These are phyloP conservation scores for Agonopterix arenella DNA, from an alignment of 2,888 invertebrate genomes.

Conservation along the genomic window DNA sequence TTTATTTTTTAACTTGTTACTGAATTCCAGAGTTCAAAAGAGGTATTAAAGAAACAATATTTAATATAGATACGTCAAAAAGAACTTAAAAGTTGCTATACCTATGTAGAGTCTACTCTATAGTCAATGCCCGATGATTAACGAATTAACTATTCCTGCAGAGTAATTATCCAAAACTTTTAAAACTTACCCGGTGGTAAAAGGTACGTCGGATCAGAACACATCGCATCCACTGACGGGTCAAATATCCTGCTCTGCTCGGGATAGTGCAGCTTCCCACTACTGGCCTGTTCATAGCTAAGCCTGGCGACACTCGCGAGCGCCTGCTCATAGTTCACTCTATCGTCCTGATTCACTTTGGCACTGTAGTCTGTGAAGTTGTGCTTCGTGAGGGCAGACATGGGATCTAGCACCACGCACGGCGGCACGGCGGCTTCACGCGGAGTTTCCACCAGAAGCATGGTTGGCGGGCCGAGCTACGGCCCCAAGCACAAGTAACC, in stretches of 20 bases:
- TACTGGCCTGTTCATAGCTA: slow-evolving; percentile 53
- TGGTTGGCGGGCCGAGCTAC: slow-evolving; percentile 72
- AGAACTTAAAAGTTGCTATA: too few relatives aligned
- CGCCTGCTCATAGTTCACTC: slow-evolving; percentile 58
- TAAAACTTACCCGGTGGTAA: slow-evolving; percentile 50
- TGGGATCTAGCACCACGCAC: slow-evolving; percentile 64
- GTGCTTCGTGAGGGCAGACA: slow-evolving; percentile 65
- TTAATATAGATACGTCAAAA: too few relatives aligned
- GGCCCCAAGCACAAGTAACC: slow-evolving; percentile 38
- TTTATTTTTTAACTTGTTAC: too few relatives aligned
- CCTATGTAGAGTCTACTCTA: too few relatives aligned
- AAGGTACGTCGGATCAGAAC: slow-evolving; percentile 51
- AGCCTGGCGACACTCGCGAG: slow-evolving; percentile 53
- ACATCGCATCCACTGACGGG: slow-evolving; percentile 52
- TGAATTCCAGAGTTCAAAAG: too few relatives aligned
- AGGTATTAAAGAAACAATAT: too few relatives aligned
- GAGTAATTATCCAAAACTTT: not conserved
- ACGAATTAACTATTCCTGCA: too few relatives aligned
- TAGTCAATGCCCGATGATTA: too few relatives aligned
- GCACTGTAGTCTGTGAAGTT: slow-evolving; percentile 71
- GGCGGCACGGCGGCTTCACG: slow-evolving; percentile 83
- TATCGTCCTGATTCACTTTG: slow-evolving; percentile 49
- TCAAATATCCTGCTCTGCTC: slow-evolving; percentile 63
- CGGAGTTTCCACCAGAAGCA: slow-evolving; percentile 86
- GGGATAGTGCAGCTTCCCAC: slow-evolving; percentile 50